phyloP scores from a whole-genome alignment of 2,113 vertebrate species.

The Phaethon lepturus region DNA sequence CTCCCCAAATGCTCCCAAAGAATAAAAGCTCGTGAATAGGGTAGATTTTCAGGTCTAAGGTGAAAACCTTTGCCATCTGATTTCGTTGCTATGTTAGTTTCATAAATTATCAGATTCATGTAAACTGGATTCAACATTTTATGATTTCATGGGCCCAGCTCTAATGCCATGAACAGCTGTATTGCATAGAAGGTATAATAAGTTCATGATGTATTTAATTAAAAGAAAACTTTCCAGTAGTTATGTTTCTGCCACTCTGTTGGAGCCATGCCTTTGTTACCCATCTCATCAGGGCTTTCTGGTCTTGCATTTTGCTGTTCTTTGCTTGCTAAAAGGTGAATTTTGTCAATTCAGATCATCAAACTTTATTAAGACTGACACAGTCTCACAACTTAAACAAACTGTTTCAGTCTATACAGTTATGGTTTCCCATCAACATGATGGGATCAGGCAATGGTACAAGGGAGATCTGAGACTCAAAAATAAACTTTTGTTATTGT shows the following conservation, averaged over 20 bases:
- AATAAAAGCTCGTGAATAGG: neutral
- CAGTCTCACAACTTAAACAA: neutral
- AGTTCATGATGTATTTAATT: conserved; percentile 18
- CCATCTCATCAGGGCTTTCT: neutral
- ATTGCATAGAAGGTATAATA: conserved; percentile 24
- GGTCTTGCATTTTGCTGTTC: neutral
- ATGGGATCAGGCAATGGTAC: neutral
- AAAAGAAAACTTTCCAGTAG: neutral
- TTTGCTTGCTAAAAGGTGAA: neutral
- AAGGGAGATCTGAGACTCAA: neutral
- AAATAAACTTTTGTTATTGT: neutral
- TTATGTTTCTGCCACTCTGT: neutral
- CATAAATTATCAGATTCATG: conserved; percentile 23
- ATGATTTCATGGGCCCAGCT: neutral
- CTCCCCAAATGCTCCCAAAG: neutral
- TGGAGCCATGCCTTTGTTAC: neutral
- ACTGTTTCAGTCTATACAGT: neutral
- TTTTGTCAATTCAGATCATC: neutral
- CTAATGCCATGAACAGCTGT: conserved; percentile 22
- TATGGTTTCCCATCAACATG: neutral
- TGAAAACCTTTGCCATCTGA: conserved; percentile 19
- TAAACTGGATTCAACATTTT: conserved; percentile 35
- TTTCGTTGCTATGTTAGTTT: conserved; percentile 60
- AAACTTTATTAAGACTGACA: neutral
- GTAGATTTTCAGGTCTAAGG: neutral